A percentile compares a stretch with the other conserved stretches of the same genome.
Evolutionary conservation across 1,140 invertebrate genomes (phyloP).

Genomic region (Aethina tumida): DNA sequence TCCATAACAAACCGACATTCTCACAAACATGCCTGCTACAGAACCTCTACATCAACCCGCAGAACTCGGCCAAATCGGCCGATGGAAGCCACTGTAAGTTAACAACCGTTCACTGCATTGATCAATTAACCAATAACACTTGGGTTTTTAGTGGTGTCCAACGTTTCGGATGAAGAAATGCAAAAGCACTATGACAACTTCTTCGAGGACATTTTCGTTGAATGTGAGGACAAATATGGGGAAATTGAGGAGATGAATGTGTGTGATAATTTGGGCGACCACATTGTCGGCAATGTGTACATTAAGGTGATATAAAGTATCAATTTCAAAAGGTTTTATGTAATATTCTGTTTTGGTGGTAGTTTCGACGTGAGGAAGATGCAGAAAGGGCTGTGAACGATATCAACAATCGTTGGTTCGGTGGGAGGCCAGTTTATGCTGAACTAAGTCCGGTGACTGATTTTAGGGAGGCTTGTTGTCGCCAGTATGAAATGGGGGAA

Average conservation of each 20-base stretch:
- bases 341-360: slow-evolving; percentile 21
- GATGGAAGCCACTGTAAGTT: slow-evolving; percentile 81
- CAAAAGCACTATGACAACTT: slow-evolving; percentile 99
- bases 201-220: slow-evolving; percentile 98
- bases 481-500: slow-evolving; percentile 99
- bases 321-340: slow-evolving; percentile 1
- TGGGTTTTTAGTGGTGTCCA: slow-evolving; percentile 59
- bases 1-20: slow-evolving; percentile 98
- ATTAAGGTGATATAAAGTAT: slow-evolving; percentile 62
- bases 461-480: slow-evolving; percentile 96
- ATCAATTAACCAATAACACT: background rate
- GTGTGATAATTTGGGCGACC: slow-evolving; percentile 97
- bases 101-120: background rate
- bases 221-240: slow-evolving; percentile 97
- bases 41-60: slow-evolving; percentile 97
- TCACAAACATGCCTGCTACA: slow-evolving; percentile 92
- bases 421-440: slow-evolving; percentile 92
- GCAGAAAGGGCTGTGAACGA: slow-evolving; percentile 95
- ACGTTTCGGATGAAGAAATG: slow-evolving; percentile 94
- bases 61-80: slow-evolving; percentile 93
- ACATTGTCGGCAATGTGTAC: slow-evolving; percentile 96
- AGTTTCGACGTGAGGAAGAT: slow-evolving; percentile 97
- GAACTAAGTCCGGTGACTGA: slow-evolving; percentile 98
- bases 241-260: slow-evolving; percentile 99
- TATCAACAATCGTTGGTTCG: slow-evolving; percentile 98